A percentile compares a stretch with the other conserved stretches of the same genome.
Conservation (phyloP, 2,113 vertebrate species). For the Sakesphorus luctuosus region DNA sequence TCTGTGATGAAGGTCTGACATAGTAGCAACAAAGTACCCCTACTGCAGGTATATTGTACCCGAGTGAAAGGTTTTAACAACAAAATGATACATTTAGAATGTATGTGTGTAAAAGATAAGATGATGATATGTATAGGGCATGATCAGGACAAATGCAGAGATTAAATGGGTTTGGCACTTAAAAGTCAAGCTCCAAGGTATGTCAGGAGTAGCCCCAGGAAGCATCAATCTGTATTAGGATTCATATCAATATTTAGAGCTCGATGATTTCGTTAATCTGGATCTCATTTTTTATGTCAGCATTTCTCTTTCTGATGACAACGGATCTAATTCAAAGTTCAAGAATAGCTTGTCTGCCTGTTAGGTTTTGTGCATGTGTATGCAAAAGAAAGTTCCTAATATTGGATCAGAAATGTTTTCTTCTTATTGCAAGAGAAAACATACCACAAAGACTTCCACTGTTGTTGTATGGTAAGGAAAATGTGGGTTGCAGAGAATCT, state of each 20-base stretch:
- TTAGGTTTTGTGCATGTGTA: background rate
- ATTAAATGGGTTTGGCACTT: background rate
- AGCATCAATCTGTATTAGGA: background rate
- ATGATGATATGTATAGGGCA: background rate
- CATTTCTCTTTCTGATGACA: background rate
- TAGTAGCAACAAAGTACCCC: background rate
- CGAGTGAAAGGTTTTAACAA: background rate
- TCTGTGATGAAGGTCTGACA: background rate
- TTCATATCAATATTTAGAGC: background rate
- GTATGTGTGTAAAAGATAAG: background rate
- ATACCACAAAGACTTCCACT: background rate
- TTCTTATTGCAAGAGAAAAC: background rate
- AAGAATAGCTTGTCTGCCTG: background rate
- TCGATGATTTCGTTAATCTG: background rate
- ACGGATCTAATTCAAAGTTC: background rate
- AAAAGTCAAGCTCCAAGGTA: background rate
- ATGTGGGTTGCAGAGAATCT: constrained; percentile 6
- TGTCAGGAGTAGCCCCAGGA: background rate
- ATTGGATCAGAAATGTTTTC: background rate
- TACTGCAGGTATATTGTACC: background rate
- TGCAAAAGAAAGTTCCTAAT: background rate
- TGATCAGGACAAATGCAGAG: background rate
- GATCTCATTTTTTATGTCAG: background rate
- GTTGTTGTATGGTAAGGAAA: background rate
- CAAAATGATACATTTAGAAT: background rate